Percentiles rank a stretch among this genome's conserved stretches.
phyloP scores from a whole-genome alignment of 2,888 invertebrate genomes.

The Orgyia antiqua region DNA sequence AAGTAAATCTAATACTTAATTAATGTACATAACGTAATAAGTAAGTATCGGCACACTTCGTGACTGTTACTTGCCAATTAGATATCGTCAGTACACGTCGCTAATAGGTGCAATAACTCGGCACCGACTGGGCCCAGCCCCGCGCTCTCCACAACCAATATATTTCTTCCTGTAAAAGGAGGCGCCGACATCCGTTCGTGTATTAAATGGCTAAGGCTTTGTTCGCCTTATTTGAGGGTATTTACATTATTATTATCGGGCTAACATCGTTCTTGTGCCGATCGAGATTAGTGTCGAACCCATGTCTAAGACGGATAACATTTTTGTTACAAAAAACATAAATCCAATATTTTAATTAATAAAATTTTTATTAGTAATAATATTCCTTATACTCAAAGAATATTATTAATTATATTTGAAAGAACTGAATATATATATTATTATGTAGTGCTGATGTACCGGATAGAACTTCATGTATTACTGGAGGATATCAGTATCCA shows the following conservation, averaged over 20 bases:
- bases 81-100: slow-evolving; percentile 24
- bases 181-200: slow-evolving; percentile 25
- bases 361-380: no score
- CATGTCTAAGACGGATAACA: slow-evolving; percentile 1
- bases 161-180: slow-evolving; percentile 45
- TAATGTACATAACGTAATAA: no score
- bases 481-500: no score
- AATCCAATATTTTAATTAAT: no score
- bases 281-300: background rate
- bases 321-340: no score
- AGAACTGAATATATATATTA: no score
- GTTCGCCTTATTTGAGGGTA: slow-evolving; percentile 29
- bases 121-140: slow-evolving; percentile 23
- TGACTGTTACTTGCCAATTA: slow-evolving; percentile 37
- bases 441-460: no score
- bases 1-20: no score
- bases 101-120: slow-evolving; percentile 35
- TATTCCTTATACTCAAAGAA: no score
- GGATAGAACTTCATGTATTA: no score
- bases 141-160: slow-evolving; percentile 28
- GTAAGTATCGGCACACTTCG: no score
- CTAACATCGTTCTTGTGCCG: background rate
- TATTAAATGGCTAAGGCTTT: slow-evolving; percentile 25
- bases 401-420: no score
- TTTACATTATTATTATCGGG: slow-evolving; percentile 32